phyloP scores from a whole-genome alignment of 2,113 vertebrate species.

The Oenanthe oenanthe region DNA sequence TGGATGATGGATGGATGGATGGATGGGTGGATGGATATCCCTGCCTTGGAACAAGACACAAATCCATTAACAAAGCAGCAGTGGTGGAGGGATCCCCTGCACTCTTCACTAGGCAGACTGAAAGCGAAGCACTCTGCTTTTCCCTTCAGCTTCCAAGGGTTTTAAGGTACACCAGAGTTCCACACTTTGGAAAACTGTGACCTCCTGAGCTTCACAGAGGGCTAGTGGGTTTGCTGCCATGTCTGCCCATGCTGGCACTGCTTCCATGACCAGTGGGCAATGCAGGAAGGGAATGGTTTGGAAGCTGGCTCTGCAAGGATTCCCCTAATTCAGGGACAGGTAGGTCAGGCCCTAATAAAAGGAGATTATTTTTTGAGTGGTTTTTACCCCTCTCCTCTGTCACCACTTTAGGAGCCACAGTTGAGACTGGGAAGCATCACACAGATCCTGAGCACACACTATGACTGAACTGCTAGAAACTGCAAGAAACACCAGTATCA shows the following conservation, averaged over 20 bases:
- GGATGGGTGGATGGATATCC: not conserved
- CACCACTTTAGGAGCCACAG: not conserved
- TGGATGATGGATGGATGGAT: not conserved
- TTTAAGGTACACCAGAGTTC: not conserved
- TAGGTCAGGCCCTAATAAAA: not conserved
- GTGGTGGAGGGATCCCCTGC: rapidly evolving
- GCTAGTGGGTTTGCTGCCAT: rapidly evolving
- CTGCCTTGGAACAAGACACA: not conserved
- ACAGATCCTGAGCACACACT: rapidly evolving
- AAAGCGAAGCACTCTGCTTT: not conserved
- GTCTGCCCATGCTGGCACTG: rapidly evolving
- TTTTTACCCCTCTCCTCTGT: not conserved
- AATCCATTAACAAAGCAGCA: not conserved
- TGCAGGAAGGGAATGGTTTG: not conserved
- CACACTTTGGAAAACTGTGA: rapidly evolving
- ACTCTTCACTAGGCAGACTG: rapidly evolving
- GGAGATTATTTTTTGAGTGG: not conserved
- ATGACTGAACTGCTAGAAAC: not conserved
- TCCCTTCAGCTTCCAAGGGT: not conserved
- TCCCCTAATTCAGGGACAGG: rapidly evolving
- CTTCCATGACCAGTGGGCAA: not conserved
- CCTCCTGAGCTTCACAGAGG: rapidly evolving
- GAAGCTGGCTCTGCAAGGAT: not conserved
- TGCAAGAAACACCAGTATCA: not conserved
- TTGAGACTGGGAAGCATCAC: not conserved